These are phyloP conservation scores for Leistus spinibarbis DNA, from an alignment of 2,888 invertebrate species.

Conservation along the genomic window DNA sequence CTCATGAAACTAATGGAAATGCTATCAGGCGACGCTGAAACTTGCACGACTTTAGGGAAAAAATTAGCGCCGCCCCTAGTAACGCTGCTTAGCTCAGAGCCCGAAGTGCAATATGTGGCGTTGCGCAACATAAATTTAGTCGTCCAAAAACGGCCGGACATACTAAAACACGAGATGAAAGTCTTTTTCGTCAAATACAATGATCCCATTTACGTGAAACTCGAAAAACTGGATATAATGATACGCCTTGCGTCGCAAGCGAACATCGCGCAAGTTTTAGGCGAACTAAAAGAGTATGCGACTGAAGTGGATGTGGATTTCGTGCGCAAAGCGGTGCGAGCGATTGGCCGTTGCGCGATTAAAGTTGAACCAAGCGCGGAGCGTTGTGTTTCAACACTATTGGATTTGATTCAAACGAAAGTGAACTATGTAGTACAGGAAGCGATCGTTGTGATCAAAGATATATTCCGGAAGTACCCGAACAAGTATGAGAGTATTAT, in stretches of 20 bases:
- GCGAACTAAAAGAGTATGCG: constrained; percentile 97
- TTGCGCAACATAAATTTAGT: constrained; percentile 98
- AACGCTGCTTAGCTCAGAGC: constrained; percentile 95
- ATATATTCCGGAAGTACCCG: constrained; percentile 94
- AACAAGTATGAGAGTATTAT: constrained; percentile 99
- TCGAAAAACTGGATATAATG: constrained; percentile 99
- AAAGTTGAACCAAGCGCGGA: constrained; percentile 98
- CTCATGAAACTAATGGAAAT: constrained; percentile 99
- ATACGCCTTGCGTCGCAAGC: constrained; percentile 96
- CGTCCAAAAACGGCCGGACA: constrained; percentile 98
- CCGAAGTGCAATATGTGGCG: constrained; percentile 99
- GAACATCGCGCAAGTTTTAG: constrained; percentile 97
- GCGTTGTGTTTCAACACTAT: constrained; percentile 94
- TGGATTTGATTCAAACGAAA: constrained; percentile 99
- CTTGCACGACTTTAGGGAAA: constrained; percentile 90
- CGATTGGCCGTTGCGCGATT: constrained; percentile 98
- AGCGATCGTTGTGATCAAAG: constrained; percentile 99
- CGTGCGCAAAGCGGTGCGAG: constrained; percentile 97
- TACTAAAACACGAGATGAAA: constrained; percentile 99
- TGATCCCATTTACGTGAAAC: constrained; percentile 99
- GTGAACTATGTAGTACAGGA: constrained; percentile 99
- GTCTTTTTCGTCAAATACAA: constrained; percentile 99
- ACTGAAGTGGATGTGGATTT: constrained; percentile 99
- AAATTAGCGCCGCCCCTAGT: constrained; percentile 99
- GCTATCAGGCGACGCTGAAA: constrained; percentile 91